These are phyloP conservation scores for Periophthalmus modestus DNA, from an alignment of 2,113 vertebrate species.

Conservation along the genomic window DNA sequence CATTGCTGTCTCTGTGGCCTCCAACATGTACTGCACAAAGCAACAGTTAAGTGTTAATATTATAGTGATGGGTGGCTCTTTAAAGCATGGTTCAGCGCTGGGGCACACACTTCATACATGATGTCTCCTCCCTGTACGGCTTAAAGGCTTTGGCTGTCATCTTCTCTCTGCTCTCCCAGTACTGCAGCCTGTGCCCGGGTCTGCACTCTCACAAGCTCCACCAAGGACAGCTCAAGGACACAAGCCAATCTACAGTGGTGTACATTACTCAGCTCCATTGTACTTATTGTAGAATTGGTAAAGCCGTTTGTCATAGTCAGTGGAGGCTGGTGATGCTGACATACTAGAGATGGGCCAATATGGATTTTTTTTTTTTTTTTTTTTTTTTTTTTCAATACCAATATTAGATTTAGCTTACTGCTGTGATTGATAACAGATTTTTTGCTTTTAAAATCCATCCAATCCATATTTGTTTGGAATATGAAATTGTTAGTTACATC, in stretches of 20 bases:
- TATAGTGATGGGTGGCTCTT: not conserved
- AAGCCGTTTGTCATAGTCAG: no score
- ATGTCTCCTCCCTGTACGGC: not conserved
- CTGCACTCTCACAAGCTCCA: not conserved
- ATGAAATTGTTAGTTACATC: no score
- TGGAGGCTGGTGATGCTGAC: no score
- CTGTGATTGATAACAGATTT: no score
- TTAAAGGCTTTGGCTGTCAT: slow-evolving; percentile 2
- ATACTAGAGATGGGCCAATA: no score
- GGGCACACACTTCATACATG: not conserved
- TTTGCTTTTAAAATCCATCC: no score
- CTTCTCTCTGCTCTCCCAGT: not conserved
- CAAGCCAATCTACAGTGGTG: not conserved
- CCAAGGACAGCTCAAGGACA: not conserved
- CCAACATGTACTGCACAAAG: not conserved
- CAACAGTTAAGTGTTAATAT: not conserved
- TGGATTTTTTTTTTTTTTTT: no score
- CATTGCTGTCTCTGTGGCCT: not conserved
- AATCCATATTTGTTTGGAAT: no score
- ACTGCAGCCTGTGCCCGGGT: not conserved
- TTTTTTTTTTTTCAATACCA: no score
- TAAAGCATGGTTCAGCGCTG: not conserved
- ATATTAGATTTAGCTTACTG: no score
- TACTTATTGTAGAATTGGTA: not conserved
- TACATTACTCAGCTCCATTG: not conserved